A percentile compares a stretch with the other conserved stretches of the same genome.
These are phyloP conservation scores for Theonella swinhoei DNA, from an alignment of 37 sponge, comb jelly and placozoan species.

Conservation along the genomic window DNA sequence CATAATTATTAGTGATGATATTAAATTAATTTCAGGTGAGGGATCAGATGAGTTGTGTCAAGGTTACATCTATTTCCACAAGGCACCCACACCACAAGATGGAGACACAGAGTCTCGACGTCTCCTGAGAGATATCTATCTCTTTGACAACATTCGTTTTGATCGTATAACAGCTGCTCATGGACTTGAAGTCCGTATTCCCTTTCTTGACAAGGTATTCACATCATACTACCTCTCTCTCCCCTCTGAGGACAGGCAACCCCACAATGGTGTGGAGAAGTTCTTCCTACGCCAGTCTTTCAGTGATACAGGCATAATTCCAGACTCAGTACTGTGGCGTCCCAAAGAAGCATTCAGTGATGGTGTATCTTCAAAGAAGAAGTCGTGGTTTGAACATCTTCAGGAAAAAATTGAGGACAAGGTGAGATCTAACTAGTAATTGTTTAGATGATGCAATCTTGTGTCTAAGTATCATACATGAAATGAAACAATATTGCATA, in stretches of 20 bases:
- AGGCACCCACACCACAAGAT: conserved; percentile 44
- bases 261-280: conserved; percentile 64
- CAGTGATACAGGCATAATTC: conserved; percentile 55
- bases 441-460: too few species aligned
- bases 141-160: conserved; percentile 57
- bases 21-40: too few species aligned
- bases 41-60: conserved; percentile 65
- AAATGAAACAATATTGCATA: too few species aligned
- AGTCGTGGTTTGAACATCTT: conserved; percentile 50
- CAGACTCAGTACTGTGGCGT: conserved; percentile 73
- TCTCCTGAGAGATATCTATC: conserved; percentile 61
- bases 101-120: conserved; percentile 45
- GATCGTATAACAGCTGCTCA: conserved; percentile 72
- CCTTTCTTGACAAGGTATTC: conserved; percentile 73
- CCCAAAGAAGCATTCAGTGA: conserved; percentile 84
- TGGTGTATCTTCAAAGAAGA: conserved; percentile 33
- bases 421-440: background rate
- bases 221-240: conserved; percentile 57
- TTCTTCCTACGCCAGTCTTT: conserved; percentile 70
- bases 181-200: conserved; percentile 72
- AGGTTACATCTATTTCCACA: conserved; percentile 82
- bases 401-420: conserved; percentile 22
- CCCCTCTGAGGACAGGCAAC: conserved; percentile 41
- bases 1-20: too few species aligned
- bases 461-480: too few species aligned